These are phyloP conservation scores for Sus scrofa DNA, from an alignment of 2,113 vertebrate species.

Conservation along the genomic window T2T-Sscrofa CM000821.6:13389501-13390000, in stretches of 20 bases:
- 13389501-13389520: neutral
- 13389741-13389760: neutral
- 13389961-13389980: neutral
- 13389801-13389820: neutral
- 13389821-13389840: accelerated
- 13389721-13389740: neutral
- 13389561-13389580: neutral
- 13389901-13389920: neutral
- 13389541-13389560: neutral
- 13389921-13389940: no score
- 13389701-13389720: neutral
- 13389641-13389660: neutral
- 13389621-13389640: no score
- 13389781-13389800: neutral
- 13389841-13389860: neutral
- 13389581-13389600: accelerated
- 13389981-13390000: neutral
- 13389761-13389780: neutral
- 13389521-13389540: neutral
- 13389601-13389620: neutral
- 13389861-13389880: accelerated
- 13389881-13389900: neutral
- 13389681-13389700: neutral
- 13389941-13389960: neutral
- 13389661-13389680: no score